Evolutionary conservation across 2,888 invertebrate species (phyloP).

Genomic region (Anagyrus pseudococci): DNA sequence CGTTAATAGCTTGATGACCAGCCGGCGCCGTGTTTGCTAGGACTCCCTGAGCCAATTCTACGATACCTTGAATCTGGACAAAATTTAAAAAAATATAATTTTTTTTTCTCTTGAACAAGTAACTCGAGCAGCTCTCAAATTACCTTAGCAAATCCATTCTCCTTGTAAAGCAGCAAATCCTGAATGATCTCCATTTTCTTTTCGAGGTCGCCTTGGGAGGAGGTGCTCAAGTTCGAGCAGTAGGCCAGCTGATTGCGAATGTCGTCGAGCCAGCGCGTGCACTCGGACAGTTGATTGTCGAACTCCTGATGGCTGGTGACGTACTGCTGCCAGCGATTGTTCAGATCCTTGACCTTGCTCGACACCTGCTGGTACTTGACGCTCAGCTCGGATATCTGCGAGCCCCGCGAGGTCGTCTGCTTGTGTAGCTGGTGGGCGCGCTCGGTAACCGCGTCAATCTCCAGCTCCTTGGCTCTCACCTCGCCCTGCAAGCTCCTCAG

Average conservation of each 20-base stretch:
- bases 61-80: slow-evolving; percentile 71
- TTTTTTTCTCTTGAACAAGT: not conserved
- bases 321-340: slow-evolving; percentile 91
- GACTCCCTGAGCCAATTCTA: slow-evolving; percentile 91
- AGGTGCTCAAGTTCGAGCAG: slow-evolving; percentile 82
- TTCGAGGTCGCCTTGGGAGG: slow-evolving; percentile 85
- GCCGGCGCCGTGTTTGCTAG: slow-evolving; percentile 88
- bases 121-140: not conserved
- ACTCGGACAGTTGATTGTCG: slow-evolving; percentile 79
- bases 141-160: slow-evolving; percentile 89
- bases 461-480: slow-evolving; percentile 87
- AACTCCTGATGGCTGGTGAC: slow-evolving; percentile 88
- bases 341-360: slow-evolving; percentile 89
- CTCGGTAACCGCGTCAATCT: slow-evolving; percentile 92
- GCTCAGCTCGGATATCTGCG: slow-evolving; percentile 89
- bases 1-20: slow-evolving; percentile 88
- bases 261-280: slow-evolving; percentile 83
- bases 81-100: not conserved
- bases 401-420: slow-evolving; percentile 74
- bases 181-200: slow-evolving; percentile 83
- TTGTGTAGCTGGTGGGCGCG: slow-evolving; percentile 85
- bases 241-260: slow-evolving; percentile 84
- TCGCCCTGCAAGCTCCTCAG: slow-evolving; percentile 84
- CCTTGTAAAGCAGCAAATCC: slow-evolving; percentile 88
- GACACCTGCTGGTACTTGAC: slow-evolving; percentile 90